Conservation (phyloP, 2,797 vertebrate species). For the Cebuella pygmaea region DNA sequence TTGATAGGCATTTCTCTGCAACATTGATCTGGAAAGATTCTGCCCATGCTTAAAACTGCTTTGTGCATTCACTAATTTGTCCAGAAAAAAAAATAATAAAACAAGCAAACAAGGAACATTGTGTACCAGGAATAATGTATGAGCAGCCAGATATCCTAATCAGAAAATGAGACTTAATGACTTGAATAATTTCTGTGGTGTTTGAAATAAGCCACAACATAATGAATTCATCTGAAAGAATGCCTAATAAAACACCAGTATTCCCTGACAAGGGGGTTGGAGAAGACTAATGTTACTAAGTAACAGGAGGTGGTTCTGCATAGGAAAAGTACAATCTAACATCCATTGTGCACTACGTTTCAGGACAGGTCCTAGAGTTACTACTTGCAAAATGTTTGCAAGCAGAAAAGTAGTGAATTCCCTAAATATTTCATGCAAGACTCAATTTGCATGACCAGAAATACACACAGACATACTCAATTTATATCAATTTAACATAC, state of each 20-base stretch:
- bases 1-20: background rate
- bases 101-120: background rate
- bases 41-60: background rate
- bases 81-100: background rate
- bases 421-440: background rate
- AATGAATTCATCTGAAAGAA: background rate
- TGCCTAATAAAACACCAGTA: background rate
- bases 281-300: background rate
- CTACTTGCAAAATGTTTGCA: background rate
- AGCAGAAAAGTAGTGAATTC: background rate
- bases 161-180: background rate
- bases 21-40: background rate
- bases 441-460: background rate
- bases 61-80: background rate
- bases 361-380: background rate
- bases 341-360: background rate
- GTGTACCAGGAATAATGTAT: background rate
- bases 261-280: rapidly evolving
- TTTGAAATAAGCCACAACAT: background rate
- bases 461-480: background rate
- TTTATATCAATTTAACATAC: background rate
- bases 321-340: background rate
- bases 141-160: background rate
- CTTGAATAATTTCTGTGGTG: background rate
- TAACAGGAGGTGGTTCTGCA: background rate